Percentiles rank a stretch among this genome's conserved stretches.
Conservation (phyloP, 2,888 invertebrate genomes). For the Isoperla grammatica region DNA sequence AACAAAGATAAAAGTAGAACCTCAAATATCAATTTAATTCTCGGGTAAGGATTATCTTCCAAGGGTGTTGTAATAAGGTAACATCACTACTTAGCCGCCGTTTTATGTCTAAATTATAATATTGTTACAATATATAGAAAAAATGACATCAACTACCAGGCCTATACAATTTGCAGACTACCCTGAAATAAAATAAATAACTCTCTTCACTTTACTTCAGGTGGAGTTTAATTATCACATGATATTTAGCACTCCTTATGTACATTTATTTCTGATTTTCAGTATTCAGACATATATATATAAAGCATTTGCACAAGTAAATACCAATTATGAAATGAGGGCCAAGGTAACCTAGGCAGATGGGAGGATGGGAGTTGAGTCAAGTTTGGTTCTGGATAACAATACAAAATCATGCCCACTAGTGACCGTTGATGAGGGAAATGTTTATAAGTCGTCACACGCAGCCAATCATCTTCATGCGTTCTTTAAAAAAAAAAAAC, state of each 20-base stretch:
- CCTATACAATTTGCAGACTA: conserved; percentile 13
- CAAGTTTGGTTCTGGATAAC: not conserved
- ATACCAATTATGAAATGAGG: conserved; percentile 42
- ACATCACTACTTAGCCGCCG: conserved; percentile 1
- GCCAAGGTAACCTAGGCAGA: conserved; percentile 29
- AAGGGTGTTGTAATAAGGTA: not conserved
- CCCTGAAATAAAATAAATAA: conserved; percentile 17
- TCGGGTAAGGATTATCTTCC: not conserved
- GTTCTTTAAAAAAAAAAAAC: too few species aligned
- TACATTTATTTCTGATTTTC: conserved; percentile 48
- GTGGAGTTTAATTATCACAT: conserved; percentile 16
- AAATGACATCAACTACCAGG: conserved; percentile 19
- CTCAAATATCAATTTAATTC: too few species aligned
- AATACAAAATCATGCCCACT: not conserved
- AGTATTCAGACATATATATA: conserved; percentile 51
- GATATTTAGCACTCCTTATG: conserved; percentile 47
- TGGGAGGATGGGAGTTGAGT: conserved; percentile 18
- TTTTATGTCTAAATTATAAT: conserved; percentile 17
- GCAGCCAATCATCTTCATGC: too few species aligned
- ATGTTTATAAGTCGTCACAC: too few species aligned
- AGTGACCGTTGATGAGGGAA: not conserved
- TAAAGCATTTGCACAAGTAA: conserved; percentile 52
- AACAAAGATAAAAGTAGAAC: too few species aligned
- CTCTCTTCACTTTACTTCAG: conserved; percentile 15
- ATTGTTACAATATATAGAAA: conserved; percentile 9